phyloP scores from a whole-genome alignment of 1,140 invertebrate species.

The Aphaenogaster rudis region DNA sequence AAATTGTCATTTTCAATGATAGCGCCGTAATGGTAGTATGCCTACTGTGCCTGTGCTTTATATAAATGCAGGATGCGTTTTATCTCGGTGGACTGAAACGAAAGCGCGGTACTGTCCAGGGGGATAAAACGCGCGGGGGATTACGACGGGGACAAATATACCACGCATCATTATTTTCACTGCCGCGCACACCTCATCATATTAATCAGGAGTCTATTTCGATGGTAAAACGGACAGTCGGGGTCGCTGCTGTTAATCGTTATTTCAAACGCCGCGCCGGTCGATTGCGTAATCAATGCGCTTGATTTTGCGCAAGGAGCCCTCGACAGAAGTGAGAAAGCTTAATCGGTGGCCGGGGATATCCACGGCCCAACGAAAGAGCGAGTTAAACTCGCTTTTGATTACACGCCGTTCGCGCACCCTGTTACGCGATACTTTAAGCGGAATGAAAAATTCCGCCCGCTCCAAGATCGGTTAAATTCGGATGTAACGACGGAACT shows the following conservation, averaged over 20 bases:
- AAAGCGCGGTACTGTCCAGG: background rate
- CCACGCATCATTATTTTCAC: constrained; percentile 59
- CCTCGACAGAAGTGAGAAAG: constrained; percentile 1
- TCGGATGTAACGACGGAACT: constrained; percentile 42
- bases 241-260: background rate
- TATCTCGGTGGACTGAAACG: constrained; percentile 40
- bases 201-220: constrained; percentile 57
- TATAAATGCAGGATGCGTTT: constrained; percentile 68
- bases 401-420: constrained; percentile 3
- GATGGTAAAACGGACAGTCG: constrained; percentile 8
- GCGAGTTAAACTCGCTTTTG: constrained; percentile 47
- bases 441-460: constrained; percentile 48
- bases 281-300: background rate
- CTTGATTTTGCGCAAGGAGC: constrained; percentile 15
- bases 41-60: constrained; percentile 23
- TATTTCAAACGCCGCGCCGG: background rate
- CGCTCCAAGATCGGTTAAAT: constrained; percentile 34
- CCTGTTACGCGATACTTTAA: constrained; percentile 38
- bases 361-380: background rate
- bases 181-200: background rate
- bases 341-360: constrained; percentile 24
- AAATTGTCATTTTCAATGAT: constrained; percentile 80
- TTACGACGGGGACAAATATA: constrained; percentile 69
- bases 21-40: constrained; percentile 60
- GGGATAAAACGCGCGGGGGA: constrained; percentile 29